Evolutionary conservation across 2,888 invertebrate genomes (phyloP).

Genomic region (Phragmatobia fuliginosa): DNA sequence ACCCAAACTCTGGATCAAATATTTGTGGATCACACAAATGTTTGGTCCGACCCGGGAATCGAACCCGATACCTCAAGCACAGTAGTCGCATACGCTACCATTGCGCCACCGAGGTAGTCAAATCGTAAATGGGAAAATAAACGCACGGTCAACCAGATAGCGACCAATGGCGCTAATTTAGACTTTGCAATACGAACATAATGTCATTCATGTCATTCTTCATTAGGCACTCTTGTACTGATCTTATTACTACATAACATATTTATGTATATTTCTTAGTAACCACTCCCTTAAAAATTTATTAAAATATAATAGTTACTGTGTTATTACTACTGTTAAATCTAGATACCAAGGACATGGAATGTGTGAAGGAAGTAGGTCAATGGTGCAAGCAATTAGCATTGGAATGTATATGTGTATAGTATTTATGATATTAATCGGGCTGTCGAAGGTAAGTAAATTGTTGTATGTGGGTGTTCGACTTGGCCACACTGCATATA

Average conservation of each 20-base stretch:
- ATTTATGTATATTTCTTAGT: neutral
- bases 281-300: neutral
- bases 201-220: neutral
- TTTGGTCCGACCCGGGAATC: too few relatives aligned
- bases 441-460: neutral
- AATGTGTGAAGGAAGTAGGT: slow-evolving; percentile 1
- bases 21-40: too few relatives aligned
- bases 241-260: too few relatives aligned
- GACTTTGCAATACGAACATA: neutral
- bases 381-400: slow-evolving; percentile 7
- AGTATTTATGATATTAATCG: neutral
- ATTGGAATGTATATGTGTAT: neutral
- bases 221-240: neutral
- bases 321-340: neutral
- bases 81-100: too few relatives aligned
- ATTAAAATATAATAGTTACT: neutral
- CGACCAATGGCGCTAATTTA: neutral
- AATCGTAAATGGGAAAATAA: neutral
- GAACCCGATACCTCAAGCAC: too few relatives aligned
- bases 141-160: neutral
- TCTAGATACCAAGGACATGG: neutral
- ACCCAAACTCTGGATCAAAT: too few relatives aligned
- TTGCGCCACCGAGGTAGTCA: too few relatives aligned
- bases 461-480: neutral
- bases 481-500: too few relatives aligned